Conservation (phyloP, 2,113 vertebrate genomes). For the Beaufortia kweichowensis region DNA sequence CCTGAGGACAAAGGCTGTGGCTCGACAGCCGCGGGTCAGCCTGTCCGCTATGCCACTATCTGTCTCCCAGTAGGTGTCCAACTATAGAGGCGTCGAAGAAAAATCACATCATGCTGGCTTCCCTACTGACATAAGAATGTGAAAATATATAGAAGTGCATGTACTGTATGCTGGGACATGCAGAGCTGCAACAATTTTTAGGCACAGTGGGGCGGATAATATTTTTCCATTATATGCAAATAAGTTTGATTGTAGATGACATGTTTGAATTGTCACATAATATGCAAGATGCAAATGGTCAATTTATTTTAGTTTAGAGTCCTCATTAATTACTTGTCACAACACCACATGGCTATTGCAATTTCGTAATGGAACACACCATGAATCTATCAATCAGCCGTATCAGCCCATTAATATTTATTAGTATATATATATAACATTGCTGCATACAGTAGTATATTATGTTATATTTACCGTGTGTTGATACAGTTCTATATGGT, state of each 20-base stretch:
- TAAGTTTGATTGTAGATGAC: background rate
- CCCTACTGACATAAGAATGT: background rate
- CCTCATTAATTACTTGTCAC: background rate
- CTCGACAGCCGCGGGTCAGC: background rate
- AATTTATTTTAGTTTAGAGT: background rate
- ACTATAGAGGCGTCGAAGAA: background rate
- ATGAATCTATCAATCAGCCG: no score
- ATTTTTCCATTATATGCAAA: background rate
- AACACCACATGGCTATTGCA: background rate
- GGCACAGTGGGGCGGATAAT: background rate
- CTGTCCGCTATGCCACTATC: background rate
- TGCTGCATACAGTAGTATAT: no score
- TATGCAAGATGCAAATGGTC: background rate
- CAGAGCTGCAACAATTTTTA: background rate
- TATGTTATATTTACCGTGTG: no score
- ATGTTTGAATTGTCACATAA: background rate
- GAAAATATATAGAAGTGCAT: conserved; percentile 4
- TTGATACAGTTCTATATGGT: background rate
- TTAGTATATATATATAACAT: no score
- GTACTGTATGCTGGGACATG: background rate
- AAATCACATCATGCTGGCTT: conserved; percentile 1
- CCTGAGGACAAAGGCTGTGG: conserved; percentile 13
- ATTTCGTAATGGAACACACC: no score
- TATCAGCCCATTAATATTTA: no score
- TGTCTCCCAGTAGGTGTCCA: conserved; percentile 24